Percentiles rank a stretch among this genome's conserved stretches.
Conservation (phyloP, 1,140 invertebrate species). For the Lordiphosa clarofinis region DNA sequence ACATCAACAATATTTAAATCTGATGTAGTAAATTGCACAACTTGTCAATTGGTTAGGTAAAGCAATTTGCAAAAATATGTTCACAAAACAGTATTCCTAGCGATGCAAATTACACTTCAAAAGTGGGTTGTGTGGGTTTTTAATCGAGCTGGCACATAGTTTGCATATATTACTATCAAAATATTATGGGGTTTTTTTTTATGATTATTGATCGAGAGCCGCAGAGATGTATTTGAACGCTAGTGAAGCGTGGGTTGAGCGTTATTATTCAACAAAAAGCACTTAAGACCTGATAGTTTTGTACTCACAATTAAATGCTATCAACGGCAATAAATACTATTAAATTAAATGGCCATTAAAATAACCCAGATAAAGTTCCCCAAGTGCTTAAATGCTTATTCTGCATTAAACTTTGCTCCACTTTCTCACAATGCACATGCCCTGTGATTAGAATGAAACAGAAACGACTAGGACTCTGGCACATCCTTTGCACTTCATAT, state of each 20-base stretch:
- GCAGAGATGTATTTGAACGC: constrained; percentile 2
- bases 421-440: constrained; percentile 9
- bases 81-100: background rate
- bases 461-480: constrained; percentile 40
- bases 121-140: constrained; percentile 51
- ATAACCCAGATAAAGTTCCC: constrained; percentile 6
- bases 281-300: background rate
- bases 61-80: constrained; percentile 7
- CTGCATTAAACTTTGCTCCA: background rate
- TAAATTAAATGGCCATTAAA: constrained; percentile 10
- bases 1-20: constrained; percentile 2
- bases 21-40: constrained; percentile 2
- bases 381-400: background rate
- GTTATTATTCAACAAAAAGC: constrained; percentile 17
- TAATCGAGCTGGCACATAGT: constrained; percentile 57
- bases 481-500: constrained; percentile 51
- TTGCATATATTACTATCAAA: constrained; percentile 54
- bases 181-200: constrained; percentile 34
- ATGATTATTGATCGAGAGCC: constrained; percentile 21
- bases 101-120: constrained; percentile 47
- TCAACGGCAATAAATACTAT: constrained; percentile 10
- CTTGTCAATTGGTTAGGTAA: background rate
- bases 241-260: constrained; percentile 33
- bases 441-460: constrained; percentile 51
- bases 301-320: constrained; percentile 8